These are phyloP conservation scores for Strigops habroptila DNA, from an alignment of 2,113 vertebrate genomes.

Conservation along the genomic window DNA sequence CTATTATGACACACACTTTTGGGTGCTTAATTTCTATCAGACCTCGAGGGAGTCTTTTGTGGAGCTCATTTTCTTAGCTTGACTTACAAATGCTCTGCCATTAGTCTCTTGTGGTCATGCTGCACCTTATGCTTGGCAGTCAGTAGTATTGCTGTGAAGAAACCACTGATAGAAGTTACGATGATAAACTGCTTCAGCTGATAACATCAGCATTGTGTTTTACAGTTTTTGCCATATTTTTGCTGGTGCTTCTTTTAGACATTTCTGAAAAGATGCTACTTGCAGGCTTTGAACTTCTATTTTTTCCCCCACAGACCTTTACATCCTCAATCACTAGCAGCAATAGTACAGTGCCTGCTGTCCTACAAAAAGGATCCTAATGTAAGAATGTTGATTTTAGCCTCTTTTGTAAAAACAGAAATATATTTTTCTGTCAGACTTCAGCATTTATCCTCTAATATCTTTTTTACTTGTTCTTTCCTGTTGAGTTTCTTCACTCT, in stretches of 20 bases:
- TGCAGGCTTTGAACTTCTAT: background rate
- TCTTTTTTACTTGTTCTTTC: background rate
- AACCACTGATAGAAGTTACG: background rate
- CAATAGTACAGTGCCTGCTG: background rate
- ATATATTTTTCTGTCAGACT: background rate
- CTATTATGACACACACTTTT: background rate
- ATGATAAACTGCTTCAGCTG: background rate
- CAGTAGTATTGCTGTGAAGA: background rate
- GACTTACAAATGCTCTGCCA: background rate
- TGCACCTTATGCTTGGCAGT: background rate
- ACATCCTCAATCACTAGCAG: background rate
- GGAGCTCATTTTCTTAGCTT: background rate
- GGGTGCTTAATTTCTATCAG: background rate
- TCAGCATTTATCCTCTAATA: background rate
- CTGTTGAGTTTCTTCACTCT: background rate
- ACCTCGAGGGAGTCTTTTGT: background rate
- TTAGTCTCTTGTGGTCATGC: background rate
- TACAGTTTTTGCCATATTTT: background rate
- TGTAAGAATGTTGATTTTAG: background rate
- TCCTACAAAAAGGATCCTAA: background rate
- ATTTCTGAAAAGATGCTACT: background rate
- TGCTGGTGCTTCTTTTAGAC: background rate
- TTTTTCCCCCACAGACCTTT: background rate
- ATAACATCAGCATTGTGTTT: background rate
- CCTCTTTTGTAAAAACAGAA: background rate